Evolutionary conservation across 92 coral and sea anemone genomes (phyloP), one percentile per base, ranked within the genome.

Genomic region (Montipora capitata): DNA sequence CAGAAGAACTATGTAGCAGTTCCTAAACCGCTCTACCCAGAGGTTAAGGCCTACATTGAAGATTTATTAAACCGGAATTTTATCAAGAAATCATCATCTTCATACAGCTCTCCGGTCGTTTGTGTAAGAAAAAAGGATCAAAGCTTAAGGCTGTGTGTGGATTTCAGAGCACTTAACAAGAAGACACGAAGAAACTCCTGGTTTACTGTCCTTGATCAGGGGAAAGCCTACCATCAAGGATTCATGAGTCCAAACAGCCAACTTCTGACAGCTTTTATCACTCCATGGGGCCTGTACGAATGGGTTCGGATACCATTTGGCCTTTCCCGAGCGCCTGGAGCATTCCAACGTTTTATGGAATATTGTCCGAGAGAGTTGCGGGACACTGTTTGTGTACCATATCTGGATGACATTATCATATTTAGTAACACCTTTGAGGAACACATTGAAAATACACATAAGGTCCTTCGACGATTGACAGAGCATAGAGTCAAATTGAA

Each of bases 161-260:
- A 94, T 64, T 94, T 58, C 65, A 54, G 97, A 42, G 89, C 89
- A n/a, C 57, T 92, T 57, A 92, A 89, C 87, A 70, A 86, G 81
- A 94, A 91, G 62, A 94, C 94, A 27, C 69, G 64, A 88, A 94
- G 94, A 40, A 94, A 91, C 86, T 20, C 82, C 12, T 91, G 94
- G 93, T 94, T 94, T 76, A 72, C 84, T 27, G 95, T 91, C 40
- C 89, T 91, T 4, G 92, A 94, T 86, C 93, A 94, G 82, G 92
- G 94, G 4, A 91, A 91, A 41, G 94, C 94, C 6, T 94, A 88
- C 79, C 96, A 91, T 65, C 96, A 93, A 77, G 94, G 94, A 11
- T 93, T 81, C 74, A 81, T 93, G 81, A 78, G 84, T 41, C 77
- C 88, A 38, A 80, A 87, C 40, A 82, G 91, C 52, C 89, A 87